Conservation (phyloP, 1,140 invertebrate species). For the Contarinia nasturtii region DNA sequence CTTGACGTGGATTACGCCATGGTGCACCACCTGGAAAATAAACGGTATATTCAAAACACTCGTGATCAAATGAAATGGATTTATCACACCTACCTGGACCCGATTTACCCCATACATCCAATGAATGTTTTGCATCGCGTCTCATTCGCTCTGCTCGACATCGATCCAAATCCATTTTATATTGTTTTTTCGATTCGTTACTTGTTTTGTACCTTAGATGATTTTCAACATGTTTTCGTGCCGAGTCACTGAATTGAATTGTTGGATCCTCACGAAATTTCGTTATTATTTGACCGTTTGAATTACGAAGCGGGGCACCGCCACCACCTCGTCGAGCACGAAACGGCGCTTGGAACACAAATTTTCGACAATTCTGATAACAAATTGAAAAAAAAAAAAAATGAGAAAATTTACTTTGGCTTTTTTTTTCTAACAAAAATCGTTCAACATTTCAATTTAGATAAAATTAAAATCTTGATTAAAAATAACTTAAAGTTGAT, state of each 20-base stretch:
- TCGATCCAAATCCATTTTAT: constrained; percentile 21
- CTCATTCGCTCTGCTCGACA: neutral
- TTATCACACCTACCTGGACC: no score
- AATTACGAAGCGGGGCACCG: constrained; percentile 18
- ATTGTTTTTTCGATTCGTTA: constrained; percentile 19
- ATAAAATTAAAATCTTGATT: no score
- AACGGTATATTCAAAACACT: no score
- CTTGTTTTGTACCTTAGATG: constrained; percentile 27
- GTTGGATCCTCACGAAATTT: constrained; percentile 27
- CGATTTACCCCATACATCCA: constrained; percentile 30
- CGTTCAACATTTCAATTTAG: constrained; percentile 3
- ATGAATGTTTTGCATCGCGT: no score
- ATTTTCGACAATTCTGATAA: constrained; percentile 8
- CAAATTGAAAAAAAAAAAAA: neutral
- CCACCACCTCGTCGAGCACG: constrained; percentile 10
- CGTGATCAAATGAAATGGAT: no score
- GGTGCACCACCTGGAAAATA: constrained; percentile 36
- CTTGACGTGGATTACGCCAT: constrained; percentile 35
- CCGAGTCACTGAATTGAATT: constrained; percentile 25
- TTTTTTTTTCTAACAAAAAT: neutral
- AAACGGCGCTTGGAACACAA: constrained; percentile 12
- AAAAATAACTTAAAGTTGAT: no score
- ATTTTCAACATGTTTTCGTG: constrained; percentile 27
- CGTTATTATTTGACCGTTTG: constrained; percentile 21
- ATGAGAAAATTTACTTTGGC: no score